Evolutionary conservation across 1,140 invertebrate species (phyloP), one percentile per base, ranked within the genome.

Genomic region (Nasonia vitripennis): DNA sequence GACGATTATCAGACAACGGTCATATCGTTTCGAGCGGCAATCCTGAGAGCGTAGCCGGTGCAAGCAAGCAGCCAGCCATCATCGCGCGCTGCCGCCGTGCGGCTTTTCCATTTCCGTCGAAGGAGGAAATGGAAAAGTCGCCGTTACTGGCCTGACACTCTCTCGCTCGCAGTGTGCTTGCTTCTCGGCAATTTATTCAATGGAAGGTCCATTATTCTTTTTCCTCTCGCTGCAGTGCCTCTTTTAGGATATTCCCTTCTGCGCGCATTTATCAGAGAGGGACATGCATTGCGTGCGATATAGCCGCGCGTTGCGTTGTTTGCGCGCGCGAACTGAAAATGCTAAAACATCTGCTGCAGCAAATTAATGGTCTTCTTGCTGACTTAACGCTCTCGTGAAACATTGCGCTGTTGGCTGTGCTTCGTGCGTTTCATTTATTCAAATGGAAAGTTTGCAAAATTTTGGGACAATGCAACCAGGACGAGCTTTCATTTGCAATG

Each of bases 121-220:
- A 78, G 84, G 75, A 68, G 88, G 87, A 89, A 89, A 89, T 88
- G 81, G 86, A 85, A 89, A 88, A 89, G 87, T 85, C 85, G 45
- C 37, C 51, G 81, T 12, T 41, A 31, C 55, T 62, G 17, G 70
- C 41, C 34, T 48, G 80, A 37, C 80, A 34, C 45, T 73, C n/a
- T 20, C 55, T 51, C 48, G 1, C 12, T 17, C 11, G n/a, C 45
- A 12, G 10, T 20, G 55, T 71, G 68, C 68, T 55, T 51, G 34
- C 34, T 37, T 34, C 68, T 27, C 51, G 45, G 51, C 62, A 78
- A 78, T 55, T 84, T 71, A 67, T 70, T 67, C 67, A 67, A 74
- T 77, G 23, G 67, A 48, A 23, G 68, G 17, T 73, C 45, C 27
- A 48, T 73, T 73, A 73, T 81, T 81, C 67, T 81, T 81, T 73